Conservation (phyloP, 2,888 invertebrate genomes). For the Cinara cedri region DNA sequence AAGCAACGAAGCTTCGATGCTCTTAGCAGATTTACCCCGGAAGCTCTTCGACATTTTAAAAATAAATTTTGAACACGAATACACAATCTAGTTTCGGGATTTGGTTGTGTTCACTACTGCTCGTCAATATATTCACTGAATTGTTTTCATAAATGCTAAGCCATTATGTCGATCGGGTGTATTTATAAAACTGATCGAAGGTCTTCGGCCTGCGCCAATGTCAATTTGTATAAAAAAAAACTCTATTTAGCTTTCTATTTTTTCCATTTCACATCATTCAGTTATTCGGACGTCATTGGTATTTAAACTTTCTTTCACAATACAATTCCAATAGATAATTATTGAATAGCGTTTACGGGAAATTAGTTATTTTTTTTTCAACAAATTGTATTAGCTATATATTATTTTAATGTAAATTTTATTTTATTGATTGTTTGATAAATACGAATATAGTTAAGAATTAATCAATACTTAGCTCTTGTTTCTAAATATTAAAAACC, state of each 20-base stretch:
- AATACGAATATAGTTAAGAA: too few species aligned
- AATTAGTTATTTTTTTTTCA: too few species aligned
- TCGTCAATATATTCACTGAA: constrained; percentile 45
- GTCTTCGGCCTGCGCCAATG: constrained; percentile 52
- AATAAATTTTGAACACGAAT: constrained; percentile 4
- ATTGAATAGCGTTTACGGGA: too few species aligned
- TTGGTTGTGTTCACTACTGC: constrained; percentile 33
- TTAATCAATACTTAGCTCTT: too few species aligned
- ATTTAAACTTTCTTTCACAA: constrained; percentile 24
- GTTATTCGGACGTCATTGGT: background rate
- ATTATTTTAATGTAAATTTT: too few species aligned
- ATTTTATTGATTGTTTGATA: too few species aligned
- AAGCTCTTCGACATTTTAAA: constrained; percentile 61
- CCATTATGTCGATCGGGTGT: constrained; percentile 23
- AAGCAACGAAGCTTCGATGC: constrained; percentile 66
- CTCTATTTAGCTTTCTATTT: constrained; percentile 22
- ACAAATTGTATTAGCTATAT: too few species aligned
- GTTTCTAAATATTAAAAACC: too few species aligned
- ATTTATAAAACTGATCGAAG: constrained; percentile 57
- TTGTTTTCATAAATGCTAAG: constrained; percentile 46
- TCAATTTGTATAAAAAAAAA: constrained; percentile 42
- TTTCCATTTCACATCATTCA: constrained; percentile 6
- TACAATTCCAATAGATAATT: constrained; percentile 23
- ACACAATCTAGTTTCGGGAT: constrained; percentile 2
- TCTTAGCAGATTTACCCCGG: constrained; percentile 77